A percentile compares a stretch with the other conserved stretches of the same genome.
Conservation (phyloP, 2,113 vertebrate genomes). For the Rhegmatorhina hoffmannsi region DNA sequence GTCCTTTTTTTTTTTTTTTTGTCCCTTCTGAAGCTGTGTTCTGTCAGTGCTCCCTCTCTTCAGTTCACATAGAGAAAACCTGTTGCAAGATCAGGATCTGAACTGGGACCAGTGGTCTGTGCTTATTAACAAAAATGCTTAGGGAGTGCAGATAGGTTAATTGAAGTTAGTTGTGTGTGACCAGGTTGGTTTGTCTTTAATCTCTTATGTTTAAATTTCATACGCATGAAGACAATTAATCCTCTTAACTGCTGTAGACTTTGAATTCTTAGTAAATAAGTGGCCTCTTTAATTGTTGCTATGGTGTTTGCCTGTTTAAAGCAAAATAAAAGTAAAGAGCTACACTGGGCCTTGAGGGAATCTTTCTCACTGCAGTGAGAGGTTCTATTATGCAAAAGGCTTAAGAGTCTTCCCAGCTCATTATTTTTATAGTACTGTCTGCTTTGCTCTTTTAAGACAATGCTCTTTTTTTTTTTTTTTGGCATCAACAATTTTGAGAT, state of each 20-base stretch:
- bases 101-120: slow-evolving; percentile 28
- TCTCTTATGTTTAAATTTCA: slow-evolving; percentile 69
- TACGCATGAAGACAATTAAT: slow-evolving; percentile 70
- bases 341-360: slow-evolving; percentile 19
- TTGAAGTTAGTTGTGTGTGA: slow-evolving; percentile 69
- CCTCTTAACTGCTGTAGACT: slow-evolving; percentile 66
- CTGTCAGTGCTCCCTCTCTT: background rate
- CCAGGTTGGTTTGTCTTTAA: slow-evolving; percentile 70
- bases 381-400: slow-evolving; percentile 27
- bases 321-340: slow-evolving; percentile 42
- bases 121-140: slow-evolving; percentile 58
- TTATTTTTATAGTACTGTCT: slow-evolving; percentile 58
- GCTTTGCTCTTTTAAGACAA: slow-evolving; percentile 57
- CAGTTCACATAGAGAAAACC: background rate
- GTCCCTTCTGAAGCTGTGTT: background rate
- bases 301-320: slow-evolving; percentile 51
- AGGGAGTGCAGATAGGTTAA: slow-evolving; percentile 54
- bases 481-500: slow-evolving; percentile 61
- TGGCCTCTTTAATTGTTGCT: slow-evolving; percentile 53
- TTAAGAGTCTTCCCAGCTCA: slow-evolving; percentile 48
- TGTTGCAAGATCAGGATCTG: background rate
- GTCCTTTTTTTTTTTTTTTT: too few relatives aligned
- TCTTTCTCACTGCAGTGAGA: slow-evolving; percentile 37
- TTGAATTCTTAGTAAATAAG: slow-evolving; percentile 65
- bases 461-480: slow-evolving; percentile 4